phyloP scores from a whole-genome alignment of 2,888 invertebrate genomes.

The Drosophila affinis region DNA sequence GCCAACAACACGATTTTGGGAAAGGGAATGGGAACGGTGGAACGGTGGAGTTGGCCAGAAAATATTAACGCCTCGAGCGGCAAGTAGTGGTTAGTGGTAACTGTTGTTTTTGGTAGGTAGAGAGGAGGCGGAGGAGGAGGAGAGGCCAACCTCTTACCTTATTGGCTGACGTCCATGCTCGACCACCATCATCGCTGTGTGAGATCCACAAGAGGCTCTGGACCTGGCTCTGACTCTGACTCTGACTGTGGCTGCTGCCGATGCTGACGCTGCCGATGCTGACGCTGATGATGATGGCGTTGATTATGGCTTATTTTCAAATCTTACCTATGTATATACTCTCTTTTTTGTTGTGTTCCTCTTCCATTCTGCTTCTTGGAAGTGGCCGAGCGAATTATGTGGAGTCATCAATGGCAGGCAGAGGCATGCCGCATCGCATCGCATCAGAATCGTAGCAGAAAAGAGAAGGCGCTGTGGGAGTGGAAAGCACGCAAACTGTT shows the following conservation, averaged over 20 bases:
- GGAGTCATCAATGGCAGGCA: slow-evolving; percentile 74
- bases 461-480: slow-evolving; percentile 34
- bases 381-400: slow-evolving; percentile 58
- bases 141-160: slow-evolving; percentile 69
- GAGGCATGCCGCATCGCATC: slow-evolving; percentile 25
- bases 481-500: slow-evolving; percentile 40
- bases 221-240: slow-evolving; percentile 1
- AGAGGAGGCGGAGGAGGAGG: slow-evolving; percentile 40
- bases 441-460: slow-evolving; percentile 46
- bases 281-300: slow-evolving; percentile 71
- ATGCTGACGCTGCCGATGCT: slow-evolving; percentile 56
- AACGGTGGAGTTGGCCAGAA: slow-evolving; percentile 52
- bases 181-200: slow-evolving; percentile 79
- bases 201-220: slow-evolving; percentile 13
- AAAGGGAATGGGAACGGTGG: slow-evolving; percentile 56
- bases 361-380: slow-evolving; percentile 70
- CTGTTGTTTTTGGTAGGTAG: slow-evolving; percentile 62
- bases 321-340: slow-evolving; percentile 45
- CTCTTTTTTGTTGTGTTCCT: slow-evolving; percentile 23
- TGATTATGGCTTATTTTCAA: slow-evolving; percentile 82
- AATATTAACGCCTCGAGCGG: slow-evolving; percentile 75
- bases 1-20: slow-evolving; percentile 29
- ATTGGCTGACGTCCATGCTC: slow-evolving; percentile 65
- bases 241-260: slow-evolving; percentile 33
- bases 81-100: slow-evolving; percentile 61